phyloP scores from a whole-genome alignment of 2,113 vertebrate species.

The Cryptotis parvus region DNA sequence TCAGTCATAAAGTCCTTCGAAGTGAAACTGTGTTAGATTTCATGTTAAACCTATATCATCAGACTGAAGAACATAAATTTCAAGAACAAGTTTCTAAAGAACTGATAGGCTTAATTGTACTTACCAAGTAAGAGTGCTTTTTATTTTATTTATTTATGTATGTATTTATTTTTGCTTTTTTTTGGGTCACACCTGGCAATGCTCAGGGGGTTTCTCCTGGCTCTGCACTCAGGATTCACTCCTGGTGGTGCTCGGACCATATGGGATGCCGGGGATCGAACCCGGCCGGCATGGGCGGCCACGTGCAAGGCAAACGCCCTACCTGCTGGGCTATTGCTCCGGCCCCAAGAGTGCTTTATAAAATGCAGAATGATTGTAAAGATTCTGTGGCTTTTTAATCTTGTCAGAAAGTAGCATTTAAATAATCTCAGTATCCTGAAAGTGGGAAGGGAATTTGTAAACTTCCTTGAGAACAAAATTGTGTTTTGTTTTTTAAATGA shows the following conservation, averaged over 20 bases:
- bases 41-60: constrained; percentile 90
- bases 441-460: too few species aligned
- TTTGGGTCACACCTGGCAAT: too few species aligned
- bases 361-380: neutral
- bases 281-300: too few species aligned
- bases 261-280: too few species aligned
- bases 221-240: too few species aligned
- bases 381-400: neutral
- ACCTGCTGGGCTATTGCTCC: too few species aligned
- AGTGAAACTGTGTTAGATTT: constrained; percentile 95
- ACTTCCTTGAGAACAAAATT: neutral
- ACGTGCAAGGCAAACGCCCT: too few species aligned
- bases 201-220: too few species aligned
- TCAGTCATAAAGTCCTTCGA: constrained; percentile 96
- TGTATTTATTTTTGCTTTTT: too few species aligned
- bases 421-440: neutral
- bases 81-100: constrained; percentile 92
- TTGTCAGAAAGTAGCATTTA: neutral
- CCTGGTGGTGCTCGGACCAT: too few species aligned
- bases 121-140: constrained; percentile 92
- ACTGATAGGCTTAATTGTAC: constrained; percentile 94
- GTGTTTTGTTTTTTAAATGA: neutral
- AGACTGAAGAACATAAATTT: constrained; percentile 88
- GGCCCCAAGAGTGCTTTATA: too few species aligned
- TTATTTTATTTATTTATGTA: too few species aligned